Evolutionary conservation across 2,888 invertebrate genomes (phyloP).

Genomic region (Platycheirus albimanus): DNA sequence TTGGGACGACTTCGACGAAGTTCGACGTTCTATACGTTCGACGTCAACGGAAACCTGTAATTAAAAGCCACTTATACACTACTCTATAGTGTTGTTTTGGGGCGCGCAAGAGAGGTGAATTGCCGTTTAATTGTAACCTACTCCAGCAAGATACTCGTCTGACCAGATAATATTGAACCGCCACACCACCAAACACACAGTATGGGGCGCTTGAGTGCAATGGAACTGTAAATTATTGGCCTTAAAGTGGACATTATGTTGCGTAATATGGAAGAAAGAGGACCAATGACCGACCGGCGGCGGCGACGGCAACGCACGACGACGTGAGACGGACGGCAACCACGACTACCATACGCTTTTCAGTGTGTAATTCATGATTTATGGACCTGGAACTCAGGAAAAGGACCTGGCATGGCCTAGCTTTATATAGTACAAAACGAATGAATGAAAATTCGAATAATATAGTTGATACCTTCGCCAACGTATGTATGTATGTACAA

Average conservation of each 20-base stretch:
- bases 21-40: no score
- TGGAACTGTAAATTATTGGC: slow-evolving; percentile 67
- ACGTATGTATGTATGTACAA: neutral
- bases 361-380: slow-evolving; percentile 60
- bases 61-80: slow-evolving; percentile 65
- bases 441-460: slow-evolving; percentile 40
- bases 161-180: slow-evolving; percentile 48
- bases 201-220: slow-evolving; percentile 42
- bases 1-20: slow-evolving; percentile 10
- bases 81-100: neutral
- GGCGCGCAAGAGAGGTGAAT: slow-evolving; percentile 49
- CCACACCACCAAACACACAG: slow-evolving; percentile 19
- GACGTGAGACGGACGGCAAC: neutral
- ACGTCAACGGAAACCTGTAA: slow-evolving; percentile 64
- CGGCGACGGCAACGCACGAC: no score
- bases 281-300: neutral
- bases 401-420: slow-evolving; percentile 6
- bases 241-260: slow-evolving; percentile 69
- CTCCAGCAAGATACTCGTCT: slow-evolving; percentile 51
- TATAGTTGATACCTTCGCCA: neutral
- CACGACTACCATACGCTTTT: slow-evolving; percentile 32
- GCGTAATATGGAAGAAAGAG: slow-evolving; percentile 45
- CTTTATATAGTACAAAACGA: no score
- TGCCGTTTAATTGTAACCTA: slow-evolving; percentile 69
- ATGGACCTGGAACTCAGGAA: slow-evolving; percentile 21